phyloP scores from a whole-genome alignment of 2,113 vertebrate genomes.

The Morone saxatilis region DNA sequence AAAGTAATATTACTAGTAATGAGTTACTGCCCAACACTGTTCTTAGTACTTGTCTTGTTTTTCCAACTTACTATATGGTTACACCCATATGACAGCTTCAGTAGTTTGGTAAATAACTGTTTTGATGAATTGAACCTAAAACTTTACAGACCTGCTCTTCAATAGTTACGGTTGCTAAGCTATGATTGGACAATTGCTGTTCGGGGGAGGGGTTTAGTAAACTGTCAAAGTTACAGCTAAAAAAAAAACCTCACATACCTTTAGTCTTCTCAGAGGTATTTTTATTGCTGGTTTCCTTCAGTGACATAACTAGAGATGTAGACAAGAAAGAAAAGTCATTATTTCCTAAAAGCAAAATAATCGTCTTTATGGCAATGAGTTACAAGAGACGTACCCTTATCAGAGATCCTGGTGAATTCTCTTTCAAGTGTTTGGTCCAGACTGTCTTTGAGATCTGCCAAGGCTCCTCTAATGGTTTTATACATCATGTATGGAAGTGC shows the following conservation, averaged over 20 bases:
- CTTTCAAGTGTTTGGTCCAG: slow-evolving; percentile 70
- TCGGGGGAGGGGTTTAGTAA: not conserved
- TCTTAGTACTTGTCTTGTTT: too few species aligned
- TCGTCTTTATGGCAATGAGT: accelerated
- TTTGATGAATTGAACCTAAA: too few species aligned
- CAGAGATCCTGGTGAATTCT: slow-evolving; percentile 76
- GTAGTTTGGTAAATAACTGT: too few species aligned
- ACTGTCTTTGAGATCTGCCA: slow-evolving; percentile 71
- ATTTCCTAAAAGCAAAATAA: not conserved
- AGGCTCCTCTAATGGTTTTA: slow-evolving; percentile 70
- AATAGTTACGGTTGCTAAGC: not conserved
- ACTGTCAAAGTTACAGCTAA: not conserved
- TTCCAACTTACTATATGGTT: too few species aligned
- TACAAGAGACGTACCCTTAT: slow-evolving; percentile 62
- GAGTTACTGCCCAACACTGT: too few species aligned
- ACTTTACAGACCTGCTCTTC: not conserved
- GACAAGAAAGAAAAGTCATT: not conserved
- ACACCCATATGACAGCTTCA: too few species aligned
- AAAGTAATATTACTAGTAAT: too few species aligned
- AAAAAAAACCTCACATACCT: slow-evolving; percentile 46
- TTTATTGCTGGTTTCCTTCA: slow-evolving; percentile 66
- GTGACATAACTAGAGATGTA: slow-evolving; percentile 60
- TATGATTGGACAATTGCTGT: not conserved
- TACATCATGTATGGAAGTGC: slow-evolving; percentile 78
- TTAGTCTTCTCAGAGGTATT: slow-evolving; percentile 52